phyloP scores from a whole-genome alignment of 2,797 vertebrate species.

The Antrozous pallidus region DNA sequence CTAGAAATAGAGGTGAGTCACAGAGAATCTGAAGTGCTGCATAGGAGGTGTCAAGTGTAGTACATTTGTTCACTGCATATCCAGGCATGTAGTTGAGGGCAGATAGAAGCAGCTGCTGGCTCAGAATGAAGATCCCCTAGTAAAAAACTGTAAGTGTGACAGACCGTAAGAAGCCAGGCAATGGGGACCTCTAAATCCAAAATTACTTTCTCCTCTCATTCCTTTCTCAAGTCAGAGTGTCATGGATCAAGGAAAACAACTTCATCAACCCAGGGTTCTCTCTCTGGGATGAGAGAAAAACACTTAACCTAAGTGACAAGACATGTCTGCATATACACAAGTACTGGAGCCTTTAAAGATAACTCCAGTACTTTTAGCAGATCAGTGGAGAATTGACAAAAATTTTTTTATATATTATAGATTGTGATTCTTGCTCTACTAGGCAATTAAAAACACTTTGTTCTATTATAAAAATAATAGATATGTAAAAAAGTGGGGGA shows the following conservation, averaged over 20 bases:
- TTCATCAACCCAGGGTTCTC: neutral
- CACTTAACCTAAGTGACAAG: neutral
- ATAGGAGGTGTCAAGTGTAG: neutral
- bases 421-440: neutral
- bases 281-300: neutral
- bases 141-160: neutral
- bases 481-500: neutral
- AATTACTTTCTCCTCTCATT: neutral
- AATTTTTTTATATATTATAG: neutral
- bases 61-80: neutral
- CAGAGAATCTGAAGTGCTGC: neutral
- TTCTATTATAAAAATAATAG: slow-evolving; percentile 14
- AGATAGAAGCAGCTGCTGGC: neutral
- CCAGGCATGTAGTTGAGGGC: neutral
- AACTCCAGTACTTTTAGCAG: neutral
- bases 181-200: neutral
- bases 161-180: neutral
- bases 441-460: neutral
- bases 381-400: neutral
- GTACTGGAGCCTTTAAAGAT: neutral
- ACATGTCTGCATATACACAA: neutral
- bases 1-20: neutral
- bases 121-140: neutral
- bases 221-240: neutral
- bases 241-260: neutral